Conservation (phyloP, 2,888 invertebrate species). For the Chrysodeixis includens region DNA sequence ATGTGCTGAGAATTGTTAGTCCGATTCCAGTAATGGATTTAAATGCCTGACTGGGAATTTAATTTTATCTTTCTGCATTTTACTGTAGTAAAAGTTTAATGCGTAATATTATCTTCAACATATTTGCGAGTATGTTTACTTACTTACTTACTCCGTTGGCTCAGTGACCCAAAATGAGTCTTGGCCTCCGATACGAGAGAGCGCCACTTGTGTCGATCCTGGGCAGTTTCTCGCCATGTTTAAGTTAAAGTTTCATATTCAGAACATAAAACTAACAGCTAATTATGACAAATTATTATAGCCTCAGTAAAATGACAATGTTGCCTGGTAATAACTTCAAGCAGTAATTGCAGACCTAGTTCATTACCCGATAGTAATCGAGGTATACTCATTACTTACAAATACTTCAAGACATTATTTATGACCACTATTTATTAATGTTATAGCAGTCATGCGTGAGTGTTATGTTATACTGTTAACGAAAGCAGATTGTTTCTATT, state of each 20-base stretch:
- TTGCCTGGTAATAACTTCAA: slow-evolving; percentile 16
- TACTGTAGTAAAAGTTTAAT: background rate
- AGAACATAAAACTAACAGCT: background rate
- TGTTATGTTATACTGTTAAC: slow-evolving; percentile 18
- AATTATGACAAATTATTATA: slow-evolving; percentile 14
- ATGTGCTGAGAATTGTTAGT: slow-evolving; percentile 55
- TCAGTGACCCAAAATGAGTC: no score
- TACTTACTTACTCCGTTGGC: no score
- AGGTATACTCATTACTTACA: slow-evolving; percentile 5
- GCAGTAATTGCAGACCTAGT: slow-evolving; percentile 26
- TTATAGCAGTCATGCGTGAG: slow-evolving; percentile 10
- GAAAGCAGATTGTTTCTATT: slow-evolving; percentile 26
- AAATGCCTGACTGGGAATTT: slow-evolving; percentile 48
- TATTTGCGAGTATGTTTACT: background rate
- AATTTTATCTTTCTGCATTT: slow-evolving; percentile 22
- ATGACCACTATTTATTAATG: slow-evolving; percentile 13
- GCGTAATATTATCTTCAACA: background rate
- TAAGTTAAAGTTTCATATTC: slow-evolving; percentile 8
- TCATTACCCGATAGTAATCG: slow-evolving; percentile 12
- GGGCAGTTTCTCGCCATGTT: no score
- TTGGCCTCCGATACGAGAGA: no score
- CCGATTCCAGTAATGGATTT: slow-evolving; percentile 45
- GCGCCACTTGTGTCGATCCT: no score
- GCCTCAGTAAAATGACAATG: slow-evolving; percentile 27
- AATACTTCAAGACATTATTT: background rate